Base-by-base conservation (phyloP, 2,888 invertebrate genomes). In the Melieria omissa region DNA sequence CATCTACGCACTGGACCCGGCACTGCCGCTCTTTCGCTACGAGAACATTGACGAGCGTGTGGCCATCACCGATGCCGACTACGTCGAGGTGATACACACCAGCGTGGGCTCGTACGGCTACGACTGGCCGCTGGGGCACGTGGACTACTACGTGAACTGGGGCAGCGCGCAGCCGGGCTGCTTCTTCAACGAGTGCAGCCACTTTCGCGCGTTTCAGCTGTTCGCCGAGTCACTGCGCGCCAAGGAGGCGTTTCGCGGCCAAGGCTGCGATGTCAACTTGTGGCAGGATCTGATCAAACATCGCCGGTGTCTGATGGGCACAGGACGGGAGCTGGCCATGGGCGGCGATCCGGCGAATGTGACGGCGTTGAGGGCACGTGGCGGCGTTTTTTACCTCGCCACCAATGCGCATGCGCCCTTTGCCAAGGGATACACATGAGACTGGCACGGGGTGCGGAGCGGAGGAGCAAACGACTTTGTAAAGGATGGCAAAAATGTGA, bases 31-130 rank as follows among this genome's bases (percentile, higher is more conserved):
- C 62, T 85, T 86, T 29, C 82, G 80, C 7, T 84, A 80, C 63
- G 80, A 83, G 7, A 78, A 80, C 64, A 74, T 76, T n/a, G 74
- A 76, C 5, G 82, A 82, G 44, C 82, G 85, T 1, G 83, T 94
- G 16, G 91, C 91, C 68, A 83, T 83, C 52, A 87, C 84, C 8
- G 93, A 93, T 83, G 93, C 93, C 0, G 84, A 88, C 57, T 93
- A 93, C 80, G 93, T 92, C 1, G 93, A 93, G 80, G 89, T 93
- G 1, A 90, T 94, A 72, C 94, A 94, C 80, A 92, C 92, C 0
- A 91, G 91, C 75, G 90, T 89, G 6, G 85, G 85, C 54, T 81
- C 82, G 44, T 85, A 85, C 73, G 85, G 85, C n/a, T 85, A 82
- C 74, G 85, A 86, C 78, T 82, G 79, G 73, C 80, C 88, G 0